Base-by-base conservation (phyloP, 2,888 invertebrate species). In the Congeria kusceri region DNA sequence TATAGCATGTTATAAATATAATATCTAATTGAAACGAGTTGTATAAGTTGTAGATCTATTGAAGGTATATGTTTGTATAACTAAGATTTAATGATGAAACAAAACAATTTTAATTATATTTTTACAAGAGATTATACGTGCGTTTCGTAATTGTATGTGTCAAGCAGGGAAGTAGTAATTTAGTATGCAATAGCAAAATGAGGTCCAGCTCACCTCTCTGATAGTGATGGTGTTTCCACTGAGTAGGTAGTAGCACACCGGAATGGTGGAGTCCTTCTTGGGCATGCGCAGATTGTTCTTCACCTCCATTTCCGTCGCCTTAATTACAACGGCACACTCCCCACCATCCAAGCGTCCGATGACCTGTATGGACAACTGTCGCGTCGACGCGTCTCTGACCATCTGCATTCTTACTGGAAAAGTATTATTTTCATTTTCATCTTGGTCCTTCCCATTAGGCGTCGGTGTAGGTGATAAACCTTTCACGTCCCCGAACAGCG, bases 221-320 rank as follows among this genome's bases (percentile, higher is more conserved):
- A 53, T 9, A 23, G 25, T 23, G 2, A 53, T 20, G 53, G 20
- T 53, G 53, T 53, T 53, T 53, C 53, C 53, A 53, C 53, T 53
- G 53, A 78, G 69, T 0, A 78, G 47, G 46, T 78, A 78, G 39
- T 78, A 65, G 27, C 77, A 78, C 0, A 73, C 65, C n/a, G 32
- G 29, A 32, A 29, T 59, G 7, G 73, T 69, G 18, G 73, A 46
- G 5, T 61, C 69, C 32, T 78, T 71, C 46, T 64, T 69, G 20
- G 59, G 64, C 29, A 64, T 59, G 18, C 67, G 68, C 59, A 68
- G 25, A 46, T 78, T 73, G 25, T 73, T 73, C 49, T 53, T 78
- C 18, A 73, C 68, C 53, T 65, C 73, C 57, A 73, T 61, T 39
- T 78, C 69, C 5, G 77, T 73, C 15, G 71, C 71, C 47, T 64